Evolutionary conservation across 1,140 invertebrate genomes (phyloP).

Genomic region (Leucophenga varia): DNA sequence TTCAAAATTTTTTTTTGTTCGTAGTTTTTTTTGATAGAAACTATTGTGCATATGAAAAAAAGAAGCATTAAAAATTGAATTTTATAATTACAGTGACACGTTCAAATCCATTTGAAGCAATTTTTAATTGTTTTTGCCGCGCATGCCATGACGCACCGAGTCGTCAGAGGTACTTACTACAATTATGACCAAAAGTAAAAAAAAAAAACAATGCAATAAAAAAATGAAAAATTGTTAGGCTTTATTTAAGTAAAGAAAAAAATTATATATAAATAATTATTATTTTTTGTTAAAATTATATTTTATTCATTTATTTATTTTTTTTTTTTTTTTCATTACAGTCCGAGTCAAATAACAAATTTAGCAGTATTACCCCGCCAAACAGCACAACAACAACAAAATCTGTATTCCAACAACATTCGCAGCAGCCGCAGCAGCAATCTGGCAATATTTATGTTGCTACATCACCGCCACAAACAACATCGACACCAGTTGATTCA

Average conservation of each 20-base stretch:
- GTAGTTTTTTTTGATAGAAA: no score
- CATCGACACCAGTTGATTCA: constrained; percentile 30
- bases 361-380: constrained; percentile 51
- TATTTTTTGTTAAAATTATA: no score
- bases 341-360: constrained; percentile 49
- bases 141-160: constrained; percentile 9
- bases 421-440: constrained; percentile 17
- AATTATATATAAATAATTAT: constrained; percentile 4
- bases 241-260: neutral
- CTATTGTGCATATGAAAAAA: no score
- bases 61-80: no score
- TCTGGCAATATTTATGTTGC: constrained; percentile 33
- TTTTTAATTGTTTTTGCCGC: constrained; percentile 21
- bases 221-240: constrained; percentile 1
- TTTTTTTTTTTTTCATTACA: constrained; percentile 17
- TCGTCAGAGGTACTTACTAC: no score
- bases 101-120: constrained; percentile 12
- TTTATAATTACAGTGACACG: no score
- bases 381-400: constrained; percentile 30
- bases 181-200: no score
- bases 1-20: no score
- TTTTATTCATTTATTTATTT: constrained; percentile 1
- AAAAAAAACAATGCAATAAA: neutral
- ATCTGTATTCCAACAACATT: constrained; percentile 34
- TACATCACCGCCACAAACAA: constrained; percentile 11